Base-by-base conservation (phyloP, 2,888 invertebrate species). In the Cryptophagus acutangulus region DNA sequence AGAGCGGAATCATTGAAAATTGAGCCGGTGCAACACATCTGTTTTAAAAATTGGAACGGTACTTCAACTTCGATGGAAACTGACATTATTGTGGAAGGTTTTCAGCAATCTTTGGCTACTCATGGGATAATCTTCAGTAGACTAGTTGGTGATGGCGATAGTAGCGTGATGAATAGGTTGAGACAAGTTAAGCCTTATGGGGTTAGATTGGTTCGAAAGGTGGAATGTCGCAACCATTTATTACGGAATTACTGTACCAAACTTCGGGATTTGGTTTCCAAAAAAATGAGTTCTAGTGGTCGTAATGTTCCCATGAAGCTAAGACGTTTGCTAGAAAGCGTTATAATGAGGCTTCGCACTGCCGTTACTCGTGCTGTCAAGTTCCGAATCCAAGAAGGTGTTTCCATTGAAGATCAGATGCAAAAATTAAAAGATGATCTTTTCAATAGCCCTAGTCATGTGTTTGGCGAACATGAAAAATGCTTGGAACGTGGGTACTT, bases 91-190 rank as follows among this genome's bases (percentile, higher is more conserved):
- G 41, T 49, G 14, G 57, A 63, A 46, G 65, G 59, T 5, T 66
- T 63, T 40, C 44, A 46, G 33, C 17, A 33, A 17, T 61, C 60
- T 39, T 37, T 56, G 5, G 40, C 40, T 17, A 55, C 54, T 49
- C 57, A 64, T 46, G 49, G 49, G 31, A 3, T 65, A 2, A 54
- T 55, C 17, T 65, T 59, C 41, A 47, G 36, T 2, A 43, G 48
- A 38, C 44, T 63, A 24, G 51, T 66, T 6, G 62, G 61, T 8
- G 65, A 63, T 48, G 64, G 65, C 6, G 66, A 67, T 41, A 56
- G 58, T 8, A 61, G 55, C 8, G 63, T 64, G 1, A 60, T 54
- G 33, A 45, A 48, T 20, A 51, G 48, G 49, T 50, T 63, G 3
- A 5, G 41, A 13, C 46, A 58, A 43, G 33, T 33, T 10, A 42